phyloP scores from a whole-genome alignment of 2,797 vertebrate species.

The Catharus ustulatus region DNA sequence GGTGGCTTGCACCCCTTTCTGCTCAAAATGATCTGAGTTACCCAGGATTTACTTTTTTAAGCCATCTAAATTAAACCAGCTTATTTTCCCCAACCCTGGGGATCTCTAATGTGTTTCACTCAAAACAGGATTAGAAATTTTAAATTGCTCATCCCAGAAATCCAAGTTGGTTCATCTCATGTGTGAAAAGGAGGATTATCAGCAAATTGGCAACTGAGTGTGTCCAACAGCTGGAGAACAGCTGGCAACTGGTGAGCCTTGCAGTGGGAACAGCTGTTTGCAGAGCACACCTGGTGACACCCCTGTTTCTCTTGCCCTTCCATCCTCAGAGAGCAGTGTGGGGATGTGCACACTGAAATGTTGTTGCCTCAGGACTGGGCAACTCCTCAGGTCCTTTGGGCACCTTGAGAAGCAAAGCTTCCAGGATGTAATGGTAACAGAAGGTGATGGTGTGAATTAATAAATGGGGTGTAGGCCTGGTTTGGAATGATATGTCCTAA shows the following conservation, averaged over 20 bases:
- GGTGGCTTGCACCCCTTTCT: neutral
- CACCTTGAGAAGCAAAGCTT: neutral
- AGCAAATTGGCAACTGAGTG: neutral
- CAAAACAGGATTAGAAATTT: neutral
- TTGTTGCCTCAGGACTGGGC: neutral
- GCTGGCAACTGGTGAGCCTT: neutral
- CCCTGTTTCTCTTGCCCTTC: neutral
- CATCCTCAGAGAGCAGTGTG: fast-evolving
- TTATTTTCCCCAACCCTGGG: neutral
- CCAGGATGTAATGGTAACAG: neutral
- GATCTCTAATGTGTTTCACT: neutral
- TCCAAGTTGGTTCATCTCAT: neutral
- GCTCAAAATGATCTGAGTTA: neutral
- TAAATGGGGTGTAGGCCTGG: neutral
- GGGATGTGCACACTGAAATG: neutral
- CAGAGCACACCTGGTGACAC: neutral
- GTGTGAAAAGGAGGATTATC: neutral
- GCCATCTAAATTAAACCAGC: neutral
- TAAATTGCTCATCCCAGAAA: neutral
- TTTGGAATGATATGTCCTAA: neutral
- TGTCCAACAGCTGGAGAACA: neutral
- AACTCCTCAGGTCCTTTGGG: neutral
- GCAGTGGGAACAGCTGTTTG: neutral
- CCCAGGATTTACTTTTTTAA: neutral
- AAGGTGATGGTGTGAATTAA: neutral